These are phyloP conservation scores for Coptodon bakossiorum DNA, from an alignment of 2,113 vertebrate species.

Conservation along the genomic window DNA sequence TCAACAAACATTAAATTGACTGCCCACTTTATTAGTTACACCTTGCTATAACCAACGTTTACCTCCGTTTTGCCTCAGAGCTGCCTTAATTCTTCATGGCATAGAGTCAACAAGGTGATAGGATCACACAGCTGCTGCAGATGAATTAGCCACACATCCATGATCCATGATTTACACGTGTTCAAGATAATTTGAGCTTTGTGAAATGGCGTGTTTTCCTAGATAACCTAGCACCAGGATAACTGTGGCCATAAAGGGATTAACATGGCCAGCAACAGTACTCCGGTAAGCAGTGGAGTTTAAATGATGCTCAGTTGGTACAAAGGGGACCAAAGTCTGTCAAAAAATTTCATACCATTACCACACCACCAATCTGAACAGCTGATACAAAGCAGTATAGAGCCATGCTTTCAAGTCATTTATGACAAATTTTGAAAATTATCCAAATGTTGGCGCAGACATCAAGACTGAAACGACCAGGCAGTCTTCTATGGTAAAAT, in stretches of 20 bases:
- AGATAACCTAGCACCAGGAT: background rate
- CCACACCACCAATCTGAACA: background rate
- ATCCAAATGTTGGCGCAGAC: background rate
- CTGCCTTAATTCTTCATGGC: background rate
- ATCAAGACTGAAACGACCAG: background rate
- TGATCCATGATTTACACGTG: background rate
- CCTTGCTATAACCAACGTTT: background rate
- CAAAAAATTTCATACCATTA: rapidly evolving
- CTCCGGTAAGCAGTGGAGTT: background rate
- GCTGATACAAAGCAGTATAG: background rate
- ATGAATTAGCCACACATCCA: background rate
- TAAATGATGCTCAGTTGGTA: background rate
- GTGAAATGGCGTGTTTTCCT: background rate
- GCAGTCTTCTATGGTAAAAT: background rate
- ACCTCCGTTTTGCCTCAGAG: background rate
- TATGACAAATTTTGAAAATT: background rate
- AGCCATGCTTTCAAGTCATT: background rate
- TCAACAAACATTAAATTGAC: background rate
- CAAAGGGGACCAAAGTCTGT: background rate
- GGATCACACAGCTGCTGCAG: background rate
- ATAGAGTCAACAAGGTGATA: background rate
- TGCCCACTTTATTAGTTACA: background rate
- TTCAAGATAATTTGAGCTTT: background rate
- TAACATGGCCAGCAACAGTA: background rate
- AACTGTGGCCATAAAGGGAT: background rate